Percentiles rank a stretch among this genome's conserved stretches.
phyloP scores from a whole-genome alignment of 2,113 vertebrate species.

The Merops nubicus region DNA sequence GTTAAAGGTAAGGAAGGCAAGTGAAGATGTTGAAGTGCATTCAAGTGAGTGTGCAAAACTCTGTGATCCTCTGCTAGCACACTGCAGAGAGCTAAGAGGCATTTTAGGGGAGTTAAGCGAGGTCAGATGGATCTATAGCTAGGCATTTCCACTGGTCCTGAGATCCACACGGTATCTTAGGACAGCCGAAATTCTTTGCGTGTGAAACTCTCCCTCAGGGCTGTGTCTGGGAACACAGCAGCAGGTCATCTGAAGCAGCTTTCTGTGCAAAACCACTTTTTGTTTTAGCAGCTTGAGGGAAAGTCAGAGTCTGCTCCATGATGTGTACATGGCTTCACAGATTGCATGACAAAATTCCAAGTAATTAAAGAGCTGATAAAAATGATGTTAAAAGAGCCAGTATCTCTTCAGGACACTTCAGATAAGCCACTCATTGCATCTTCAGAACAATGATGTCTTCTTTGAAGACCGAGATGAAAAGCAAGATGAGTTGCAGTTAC shows the following conservation, averaged over 20 bases:
- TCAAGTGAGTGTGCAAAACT: not conserved
- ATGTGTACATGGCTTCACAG: not conserved
- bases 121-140: not conserved
- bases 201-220: not conserved
- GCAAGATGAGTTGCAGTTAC: not conserved
- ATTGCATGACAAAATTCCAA: conserved; percentile 33
- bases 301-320: not conserved
- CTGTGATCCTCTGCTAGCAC: not conserved
- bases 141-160: not conserved
- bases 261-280: not conserved
- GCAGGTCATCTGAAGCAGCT: not conserved
- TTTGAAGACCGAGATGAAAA: conserved; percentile 65
- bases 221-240: not conserved
- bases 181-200: not conserved
- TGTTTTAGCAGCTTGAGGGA: not conserved
- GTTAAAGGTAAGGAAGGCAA: not conserved
- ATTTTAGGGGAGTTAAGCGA: not conserved
- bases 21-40: not conserved
- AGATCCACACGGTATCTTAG: not conserved
- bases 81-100: not conserved
- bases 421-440: conserved; percentile 15
- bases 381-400: not conserved
- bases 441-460: conserved; percentile 37
- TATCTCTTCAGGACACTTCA: conserved; percentile 36
- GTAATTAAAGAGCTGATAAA: conserved; percentile 49